Evolutionary conservation across 2,113 vertebrate species (phyloP).

Genomic region (Cyprinodon variegatus): DNA sequence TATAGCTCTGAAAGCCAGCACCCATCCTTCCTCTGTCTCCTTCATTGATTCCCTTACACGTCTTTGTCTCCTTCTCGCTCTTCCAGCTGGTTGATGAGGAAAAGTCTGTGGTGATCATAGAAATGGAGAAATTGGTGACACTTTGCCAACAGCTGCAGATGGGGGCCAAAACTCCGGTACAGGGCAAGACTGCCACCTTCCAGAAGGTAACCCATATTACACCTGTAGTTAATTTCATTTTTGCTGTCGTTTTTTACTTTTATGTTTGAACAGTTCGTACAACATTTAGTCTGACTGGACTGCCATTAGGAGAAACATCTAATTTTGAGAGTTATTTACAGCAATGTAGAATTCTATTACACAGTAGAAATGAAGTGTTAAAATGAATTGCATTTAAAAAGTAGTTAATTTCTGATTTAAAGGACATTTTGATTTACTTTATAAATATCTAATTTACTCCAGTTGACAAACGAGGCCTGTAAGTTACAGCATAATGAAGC

Average conservation of each 20-base stretch:
- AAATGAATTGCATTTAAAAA: too few species aligned
- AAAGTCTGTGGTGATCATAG: constrained; percentile 84
- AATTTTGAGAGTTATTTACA: too few species aligned
- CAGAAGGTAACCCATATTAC: constrained; percentile 84
- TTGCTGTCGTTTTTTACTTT: background rate
- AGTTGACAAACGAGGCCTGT: too few species aligned
- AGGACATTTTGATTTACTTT: too few species aligned
- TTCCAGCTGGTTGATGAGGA: constrained; percentile 89
- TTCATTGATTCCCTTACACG: background rate
- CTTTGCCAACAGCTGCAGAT: constrained; percentile 90
- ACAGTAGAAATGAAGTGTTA: too few species aligned
- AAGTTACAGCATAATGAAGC: too few species aligned
- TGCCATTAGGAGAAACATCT: too few species aligned
- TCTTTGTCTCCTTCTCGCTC: constrained; percentile 5
- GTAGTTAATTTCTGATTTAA: too few species aligned
- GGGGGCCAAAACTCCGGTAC: constrained; percentile 84
- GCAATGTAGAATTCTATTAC: too few species aligned
- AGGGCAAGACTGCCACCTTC: constrained; percentile 92
- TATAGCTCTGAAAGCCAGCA: constrained; percentile 7
- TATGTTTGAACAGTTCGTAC: background rate
- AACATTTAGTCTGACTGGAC: background rate
- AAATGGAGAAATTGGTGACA: constrained; percentile 90
- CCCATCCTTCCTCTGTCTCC: background rate
- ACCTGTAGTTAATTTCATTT: background rate
- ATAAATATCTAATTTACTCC: too few species aligned